These are phyloP conservation scores for Thumatha senex DNA, from an alignment of 2,888 invertebrate genomes.

Conservation along the genomic window DNA sequence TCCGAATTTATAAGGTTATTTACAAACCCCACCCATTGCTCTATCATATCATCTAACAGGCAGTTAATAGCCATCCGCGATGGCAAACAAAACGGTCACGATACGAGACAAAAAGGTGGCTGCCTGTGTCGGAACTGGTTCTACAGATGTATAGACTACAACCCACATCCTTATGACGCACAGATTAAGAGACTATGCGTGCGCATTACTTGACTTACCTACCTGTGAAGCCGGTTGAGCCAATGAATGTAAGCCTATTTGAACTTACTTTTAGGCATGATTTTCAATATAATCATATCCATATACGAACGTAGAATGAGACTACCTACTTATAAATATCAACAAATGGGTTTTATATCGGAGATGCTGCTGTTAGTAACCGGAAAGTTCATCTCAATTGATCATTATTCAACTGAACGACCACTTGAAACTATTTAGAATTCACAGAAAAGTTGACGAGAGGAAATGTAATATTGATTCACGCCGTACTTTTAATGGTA, in stretches of 20 bases:
- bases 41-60: constrained; percentile 41
- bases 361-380: no score
- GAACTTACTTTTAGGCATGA: not conserved
- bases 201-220: constrained; percentile 26
- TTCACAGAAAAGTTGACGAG: no score
- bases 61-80: constrained; percentile 56
- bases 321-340: not conserved
- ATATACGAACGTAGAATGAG: no score
- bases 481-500: no score
- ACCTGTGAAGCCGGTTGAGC: constrained; percentile 17
- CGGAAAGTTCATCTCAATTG: no score
- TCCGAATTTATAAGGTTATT: constrained; percentile 36
- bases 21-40: constrained; percentile 41
- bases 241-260: constrained; percentile 7
- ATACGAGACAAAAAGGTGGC: constrained; percentile 59
- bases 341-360: no score
- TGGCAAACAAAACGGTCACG: constrained; percentile 61
- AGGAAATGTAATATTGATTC: no score
- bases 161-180: constrained; percentile 70
- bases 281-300: not conserved
- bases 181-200: constrained; percentile 38
- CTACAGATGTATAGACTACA: constrained; percentile 54
- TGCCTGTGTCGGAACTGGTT: constrained; percentile 59
- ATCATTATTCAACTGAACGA: no score
- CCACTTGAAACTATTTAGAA: no score